These are phyloP conservation scores for Dipus sagitta DNA, from an alignment of 2,797 vertebrate species.

Conservation along the genomic window DNA sequence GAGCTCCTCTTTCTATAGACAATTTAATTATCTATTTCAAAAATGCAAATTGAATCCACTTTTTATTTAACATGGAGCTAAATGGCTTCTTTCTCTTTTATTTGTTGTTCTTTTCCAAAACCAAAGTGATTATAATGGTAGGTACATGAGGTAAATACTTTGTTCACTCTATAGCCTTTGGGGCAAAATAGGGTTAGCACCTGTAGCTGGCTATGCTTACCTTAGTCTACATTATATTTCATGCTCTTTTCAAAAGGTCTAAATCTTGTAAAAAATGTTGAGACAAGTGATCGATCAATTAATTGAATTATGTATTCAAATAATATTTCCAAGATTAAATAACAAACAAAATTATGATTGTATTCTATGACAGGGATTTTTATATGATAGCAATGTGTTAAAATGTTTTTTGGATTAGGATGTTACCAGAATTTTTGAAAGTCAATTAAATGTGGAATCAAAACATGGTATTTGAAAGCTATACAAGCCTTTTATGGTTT, in stretches of 20 bases:
- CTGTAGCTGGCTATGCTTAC: background rate
- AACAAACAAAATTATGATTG: background rate
- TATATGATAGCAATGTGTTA: background rate
- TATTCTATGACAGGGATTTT: background rate
- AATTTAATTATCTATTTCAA: background rate
- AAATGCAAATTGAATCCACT: background rate
- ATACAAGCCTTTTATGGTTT: background rate
- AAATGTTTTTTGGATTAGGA: background rate
- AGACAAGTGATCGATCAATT: background rate
- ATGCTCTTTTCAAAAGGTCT: background rate
- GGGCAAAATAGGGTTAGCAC: accelerated
- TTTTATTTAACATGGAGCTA: background rate
- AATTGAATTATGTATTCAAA: background rate
- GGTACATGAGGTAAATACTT: background rate
- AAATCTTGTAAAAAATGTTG: background rate
- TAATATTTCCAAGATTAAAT: background rate
- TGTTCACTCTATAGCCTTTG: background rate
- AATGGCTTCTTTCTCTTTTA: accelerated
- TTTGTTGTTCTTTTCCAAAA: background rate
- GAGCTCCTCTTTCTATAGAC: background rate
- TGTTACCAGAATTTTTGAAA: background rate
- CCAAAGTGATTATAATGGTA: background rate
- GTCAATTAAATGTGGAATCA: background rate
- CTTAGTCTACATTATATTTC: background rate
- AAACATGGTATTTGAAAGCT: background rate